phyloP scores from a whole-genome alignment of 2,888 invertebrate genomes.

The Eupithecia pulchellata region DNA sequence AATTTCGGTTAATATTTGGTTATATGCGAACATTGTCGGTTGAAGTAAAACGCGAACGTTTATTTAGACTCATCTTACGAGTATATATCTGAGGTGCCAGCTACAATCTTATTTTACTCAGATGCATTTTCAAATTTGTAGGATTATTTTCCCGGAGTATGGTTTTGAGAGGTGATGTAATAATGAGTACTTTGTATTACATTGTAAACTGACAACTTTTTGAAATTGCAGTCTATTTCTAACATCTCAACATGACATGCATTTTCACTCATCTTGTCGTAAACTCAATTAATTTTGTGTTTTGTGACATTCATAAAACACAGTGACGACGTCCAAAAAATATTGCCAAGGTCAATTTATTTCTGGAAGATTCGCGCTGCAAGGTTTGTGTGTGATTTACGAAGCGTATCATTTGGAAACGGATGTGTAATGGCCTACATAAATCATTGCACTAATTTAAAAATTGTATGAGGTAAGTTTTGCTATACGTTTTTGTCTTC shows the following conservation, averaged over 20 bases:
- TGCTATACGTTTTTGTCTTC: neutral
- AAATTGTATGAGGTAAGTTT: neutral
- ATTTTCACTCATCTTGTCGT: neutral
- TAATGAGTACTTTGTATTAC: too few species aligned
- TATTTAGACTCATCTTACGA: neutral
- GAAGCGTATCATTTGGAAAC: neutral
- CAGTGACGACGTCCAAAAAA: slow-evolving; percentile 7
- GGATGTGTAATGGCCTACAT: neutral
- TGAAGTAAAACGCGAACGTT: neutral
- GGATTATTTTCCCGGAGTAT: neutral
- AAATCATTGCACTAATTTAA: neutral
- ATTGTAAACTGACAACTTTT: neutral
- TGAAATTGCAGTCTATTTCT: neutral
- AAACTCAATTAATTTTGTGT: slow-evolving; percentile 5
- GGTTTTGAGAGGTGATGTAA: neutral
- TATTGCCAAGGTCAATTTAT: slow-evolving; percentile 13
- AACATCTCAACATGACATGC: neutral
- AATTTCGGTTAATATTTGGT: slow-evolving; percentile 17
- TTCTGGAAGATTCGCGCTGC: neutral
- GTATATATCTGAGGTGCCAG: too few species aligned
- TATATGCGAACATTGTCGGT: neutral
- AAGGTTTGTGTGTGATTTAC: slow-evolving; percentile 4
- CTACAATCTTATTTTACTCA: neutral
- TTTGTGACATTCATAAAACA: neutral
- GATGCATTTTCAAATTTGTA: neutral